Conservation (phyloP, 2,797 vertebrate genomes). For the Falco cherrug region DNA sequence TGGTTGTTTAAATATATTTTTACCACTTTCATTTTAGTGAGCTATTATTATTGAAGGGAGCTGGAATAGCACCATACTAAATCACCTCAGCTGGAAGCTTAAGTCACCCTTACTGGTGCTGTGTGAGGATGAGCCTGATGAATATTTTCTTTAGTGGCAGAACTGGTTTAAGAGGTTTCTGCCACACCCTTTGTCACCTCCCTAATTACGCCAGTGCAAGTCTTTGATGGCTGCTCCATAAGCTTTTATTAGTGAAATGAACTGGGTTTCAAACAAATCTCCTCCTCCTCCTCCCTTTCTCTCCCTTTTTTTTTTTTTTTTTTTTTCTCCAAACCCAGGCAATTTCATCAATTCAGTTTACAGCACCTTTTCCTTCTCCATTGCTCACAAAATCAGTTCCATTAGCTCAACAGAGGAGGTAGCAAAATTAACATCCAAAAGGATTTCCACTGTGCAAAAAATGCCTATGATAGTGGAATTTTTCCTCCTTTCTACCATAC, state of each 20-base stretch:
- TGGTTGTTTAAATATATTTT: neutral
- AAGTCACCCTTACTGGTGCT: neutral
- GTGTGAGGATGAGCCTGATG: neutral
- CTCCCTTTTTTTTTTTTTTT: neutral
- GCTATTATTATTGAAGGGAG: neutral
- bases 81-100: neutral
- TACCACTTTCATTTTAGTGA: neutral
- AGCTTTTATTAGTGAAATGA: neutral
- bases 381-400: neutral
- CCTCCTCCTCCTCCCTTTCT: neutral
- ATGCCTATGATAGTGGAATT: neutral
- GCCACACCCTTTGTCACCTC: neutral
- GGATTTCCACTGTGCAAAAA: neutral
- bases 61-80: neutral
- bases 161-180: constrained; percentile 22
- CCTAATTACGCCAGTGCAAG: neutral
- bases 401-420: neutral
- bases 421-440: neutral
- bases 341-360: neutral
- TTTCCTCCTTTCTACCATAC: neutral
- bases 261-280: neutral
- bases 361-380: neutral
- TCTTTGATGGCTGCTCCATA: neutral
- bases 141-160: neutral
- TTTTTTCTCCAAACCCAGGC: neutral